phyloP scores from a whole-genome alignment of 2,113 vertebrate genomes.

The Patagioenas fasciata region DNA sequence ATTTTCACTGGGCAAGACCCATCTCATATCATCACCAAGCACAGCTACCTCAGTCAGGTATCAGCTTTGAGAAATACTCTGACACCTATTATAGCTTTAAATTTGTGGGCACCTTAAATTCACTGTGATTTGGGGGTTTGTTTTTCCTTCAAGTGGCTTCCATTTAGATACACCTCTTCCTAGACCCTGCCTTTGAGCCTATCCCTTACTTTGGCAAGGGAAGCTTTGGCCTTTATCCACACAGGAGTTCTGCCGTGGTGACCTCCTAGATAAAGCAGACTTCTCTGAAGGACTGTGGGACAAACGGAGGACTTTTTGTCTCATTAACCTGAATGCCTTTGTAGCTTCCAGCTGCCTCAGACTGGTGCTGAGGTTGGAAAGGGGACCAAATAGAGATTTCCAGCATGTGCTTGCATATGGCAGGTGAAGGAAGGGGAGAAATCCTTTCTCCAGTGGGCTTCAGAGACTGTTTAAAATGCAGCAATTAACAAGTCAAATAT shows the following conservation, averaged over 20 bases:
- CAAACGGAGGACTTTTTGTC: neutral
- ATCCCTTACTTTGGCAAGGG: neutral
- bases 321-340: neutral
- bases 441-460: neutral
- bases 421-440: neutral
- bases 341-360: neutral
- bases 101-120: neutral
- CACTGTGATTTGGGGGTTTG: too few species aligned
- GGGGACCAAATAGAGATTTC: neutral
- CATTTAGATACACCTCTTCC: neutral
- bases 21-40: neutral
- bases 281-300: neutral
- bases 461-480: slow-evolving; percentile 19
- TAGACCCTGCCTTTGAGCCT: neutral
- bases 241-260: neutral
- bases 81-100: neutral
- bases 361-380: neutral
- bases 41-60: neutral
- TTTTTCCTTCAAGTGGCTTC: neutral
- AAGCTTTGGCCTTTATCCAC: neutral
- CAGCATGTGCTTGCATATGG: neutral
- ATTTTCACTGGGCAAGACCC: neutral
- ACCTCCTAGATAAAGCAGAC: neutral
- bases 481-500: slow-evolving; percentile 7
- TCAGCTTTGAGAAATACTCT: neutral